Base-by-base conservation (phyloP, 1,140 invertebrate genomes). In the Marisa cornuarietis region DNA sequence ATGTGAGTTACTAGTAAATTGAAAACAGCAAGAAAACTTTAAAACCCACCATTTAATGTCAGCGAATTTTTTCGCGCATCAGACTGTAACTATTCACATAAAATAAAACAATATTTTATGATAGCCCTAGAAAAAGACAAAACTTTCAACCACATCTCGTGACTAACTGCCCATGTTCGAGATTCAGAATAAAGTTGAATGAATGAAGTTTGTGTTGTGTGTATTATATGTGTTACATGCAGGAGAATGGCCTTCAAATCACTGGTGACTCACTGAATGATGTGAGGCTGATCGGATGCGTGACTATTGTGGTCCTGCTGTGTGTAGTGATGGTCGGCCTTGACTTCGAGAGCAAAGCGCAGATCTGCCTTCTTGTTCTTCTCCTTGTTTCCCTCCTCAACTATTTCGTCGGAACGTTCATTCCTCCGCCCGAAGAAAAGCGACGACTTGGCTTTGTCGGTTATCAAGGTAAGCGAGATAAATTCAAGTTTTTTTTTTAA, bases 341-440 rank as follows among this genome's bases (percentile, higher is more conserved):
- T 90, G 91, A 91, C 73, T 93, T 91, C 91, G 92, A 92, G 82
- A 89, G 91, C 10, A 91, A 90, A 95, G 96, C 97, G 4, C 98
- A 99, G 93, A 92, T 98, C 66, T 95, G 94, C 54, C 91, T 99
- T 18, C 91, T 99, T n/a, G 91, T 96, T 0, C 95, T 99, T 81
- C 92, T 99, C 24, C 88, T 97, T 24, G 91, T 95, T 0, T 96
- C 98, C 10, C 97, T 99, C 81, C 88, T 91, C 0, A 96, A 99
- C 92, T 99, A 98, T 79, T 74, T 90, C 63, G 85, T 91, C 42
- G 90, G 90, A 5, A 87, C 89, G 13, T 93, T 98, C 61, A 93
- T 98, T 26, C 96, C 97, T 0, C 96, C 97, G 0, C 94, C 94
- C 82, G 93, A 90, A n/a, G 85, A 92, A 11, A 94, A 95, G 83